These are phyloP conservation scores for Morpho deidamia DNA, from an alignment of 2,888 invertebrate species.

Conservation along the genomic window DNA sequence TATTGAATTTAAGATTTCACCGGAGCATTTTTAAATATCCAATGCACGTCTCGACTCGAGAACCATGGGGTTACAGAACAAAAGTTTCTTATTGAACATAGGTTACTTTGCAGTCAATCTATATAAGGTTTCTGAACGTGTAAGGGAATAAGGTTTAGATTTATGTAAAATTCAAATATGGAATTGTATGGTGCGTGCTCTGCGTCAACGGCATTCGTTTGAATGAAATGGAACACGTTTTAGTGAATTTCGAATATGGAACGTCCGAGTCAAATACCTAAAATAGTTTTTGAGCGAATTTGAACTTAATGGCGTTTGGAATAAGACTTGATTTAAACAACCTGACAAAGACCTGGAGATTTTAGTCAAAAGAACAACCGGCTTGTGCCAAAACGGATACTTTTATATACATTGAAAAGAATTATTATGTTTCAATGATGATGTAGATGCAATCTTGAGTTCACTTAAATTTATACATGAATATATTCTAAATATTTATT, in stretches of 20 bases:
- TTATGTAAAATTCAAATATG: conserved; percentile 37
- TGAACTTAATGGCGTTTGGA: conserved; percentile 30
- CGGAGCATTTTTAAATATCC: conserved; percentile 66
- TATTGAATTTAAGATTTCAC: conserved; percentile 74
- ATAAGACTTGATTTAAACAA: conserved; percentile 23
- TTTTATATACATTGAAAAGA: conserved; percentile 17
- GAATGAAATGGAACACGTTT: conserved; percentile 62
- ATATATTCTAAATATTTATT: no score
- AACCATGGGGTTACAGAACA: conserved; percentile 45
- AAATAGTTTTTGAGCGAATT: conserved; percentile 21
- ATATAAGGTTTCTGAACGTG: conserved; percentile 39
- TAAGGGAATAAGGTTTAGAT: conserved; percentile 58
- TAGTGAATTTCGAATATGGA: conserved; percentile 47
- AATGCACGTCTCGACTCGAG: conserved; percentile 57
- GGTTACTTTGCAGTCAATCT: conserved; percentile 33
- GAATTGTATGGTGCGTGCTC: conserved; percentile 41
- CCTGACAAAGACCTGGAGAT: conserved; percentile 22
- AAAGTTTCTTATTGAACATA: conserved; percentile 39
- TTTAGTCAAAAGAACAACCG: conserved; percentile 30
- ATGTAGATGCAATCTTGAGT: conserved; percentile 16
- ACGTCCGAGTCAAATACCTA: conserved; percentile 28
- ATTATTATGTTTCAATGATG: conserved; percentile 12
- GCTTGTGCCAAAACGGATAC: conserved; percentile 35
- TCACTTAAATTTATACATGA: background rate
- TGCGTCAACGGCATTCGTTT: conserved; percentile 46